Base-by-base conservation (phyloP, 92 coral and sea anemone genomes). In the Diadumene lineata region DNA sequence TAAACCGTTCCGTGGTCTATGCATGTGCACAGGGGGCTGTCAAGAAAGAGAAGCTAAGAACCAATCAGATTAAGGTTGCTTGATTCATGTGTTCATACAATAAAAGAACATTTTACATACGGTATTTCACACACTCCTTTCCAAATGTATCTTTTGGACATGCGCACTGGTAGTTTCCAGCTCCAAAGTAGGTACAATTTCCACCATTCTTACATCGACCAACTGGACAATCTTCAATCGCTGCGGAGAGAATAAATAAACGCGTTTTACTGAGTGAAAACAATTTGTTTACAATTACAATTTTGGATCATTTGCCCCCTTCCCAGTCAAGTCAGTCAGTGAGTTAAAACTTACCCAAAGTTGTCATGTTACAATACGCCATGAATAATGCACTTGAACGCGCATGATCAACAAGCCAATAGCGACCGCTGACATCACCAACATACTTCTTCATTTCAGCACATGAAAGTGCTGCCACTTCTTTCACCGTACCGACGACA, bases 341-440 rank as follows among this genome's bases (percentile, higher is more conserved):
- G n/a, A n/a, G n/a, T n/a, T n/a, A n/a, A n/a, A n/a, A n/a, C n/a
- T 11, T 60, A 60, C 65, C 65, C 28, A 60, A 18, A 6, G 68
- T 28, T 23, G 68, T 62, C 68, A 62, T 62, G 43, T 62, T 62
- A 43, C 68, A 62, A 43, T 62, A 62, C 68, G 34, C 38, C 38
- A 62, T 0, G 68, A 43, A 15, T n/a, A n/a, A n/a, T n/a, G n/a
- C n/a, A 16, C 68, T 30, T 29, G 38, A 62, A 1, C 17, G 68
- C 68, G 68, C 68, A 62, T 62, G 68, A 43, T 62, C 43, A 62
- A 62, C 22, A 31, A 62, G 17, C 68, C 68, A 62, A 30, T 62
- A 62, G 15, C 43, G 68, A 62, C 68, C 68, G 68, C 68, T 62
- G 38, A 62, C 18, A 28, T 29, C 27, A 38, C 68, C 68, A 31